phyloP scores from a whole-genome alignment of 2,113 vertebrate genomes.

The Centropus bengalensis region DNA sequence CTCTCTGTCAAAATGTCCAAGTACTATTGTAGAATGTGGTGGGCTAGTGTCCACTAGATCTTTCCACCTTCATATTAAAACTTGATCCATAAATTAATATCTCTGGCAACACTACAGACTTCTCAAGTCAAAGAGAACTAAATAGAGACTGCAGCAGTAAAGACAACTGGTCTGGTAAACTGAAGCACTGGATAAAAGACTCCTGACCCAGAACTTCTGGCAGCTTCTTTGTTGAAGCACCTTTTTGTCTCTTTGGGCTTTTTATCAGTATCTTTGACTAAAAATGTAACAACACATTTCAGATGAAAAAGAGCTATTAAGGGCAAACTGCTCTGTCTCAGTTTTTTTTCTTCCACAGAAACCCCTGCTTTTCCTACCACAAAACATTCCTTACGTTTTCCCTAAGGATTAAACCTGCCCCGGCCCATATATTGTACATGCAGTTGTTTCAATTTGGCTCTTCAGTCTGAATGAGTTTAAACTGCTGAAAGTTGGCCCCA shows the following conservation, averaged over 20 bases:
- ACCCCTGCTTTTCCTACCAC: background rate
- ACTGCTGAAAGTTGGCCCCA: background rate
- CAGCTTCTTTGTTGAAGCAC: background rate
- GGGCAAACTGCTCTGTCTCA: background rate
- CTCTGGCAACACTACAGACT: background rate
- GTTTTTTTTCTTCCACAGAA: background rate
- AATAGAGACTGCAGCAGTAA: background rate
- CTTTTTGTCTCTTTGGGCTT: background rate
- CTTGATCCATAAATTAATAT: background rate
- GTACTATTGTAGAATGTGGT: background rate
- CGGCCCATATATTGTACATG: background rate
- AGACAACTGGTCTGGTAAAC: background rate
- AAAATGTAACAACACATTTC: background rate
- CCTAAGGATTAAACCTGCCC: background rate
- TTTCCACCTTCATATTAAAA: background rate
- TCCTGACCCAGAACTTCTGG: background rate
- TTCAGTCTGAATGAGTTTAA: background rate
- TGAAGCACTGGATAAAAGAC: background rate
- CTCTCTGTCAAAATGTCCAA: background rate
- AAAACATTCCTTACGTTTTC: background rate
- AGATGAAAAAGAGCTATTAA: background rate
- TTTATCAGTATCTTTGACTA: background rate
- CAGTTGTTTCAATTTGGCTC: background rate
- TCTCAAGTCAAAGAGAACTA: background rate
- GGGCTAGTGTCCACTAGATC: background rate